phyloP scores from a whole-genome alignment of 2,113 vertebrate species.

The Crotalus tigris region DNA sequence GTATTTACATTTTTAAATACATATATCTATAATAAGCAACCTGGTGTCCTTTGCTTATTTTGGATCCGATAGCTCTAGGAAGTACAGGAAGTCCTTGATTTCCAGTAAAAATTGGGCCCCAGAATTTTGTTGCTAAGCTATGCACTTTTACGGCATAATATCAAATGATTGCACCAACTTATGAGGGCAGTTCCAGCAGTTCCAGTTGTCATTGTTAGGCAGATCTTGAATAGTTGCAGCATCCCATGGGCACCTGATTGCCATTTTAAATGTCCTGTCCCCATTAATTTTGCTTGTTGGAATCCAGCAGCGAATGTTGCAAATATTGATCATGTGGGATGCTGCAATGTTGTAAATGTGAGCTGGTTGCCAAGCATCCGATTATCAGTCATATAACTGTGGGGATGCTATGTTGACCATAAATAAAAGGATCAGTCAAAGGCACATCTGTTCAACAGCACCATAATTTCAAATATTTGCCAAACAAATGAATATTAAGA shows the following conservation, averaged over 20 bases:
- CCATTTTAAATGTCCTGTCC: background rate
- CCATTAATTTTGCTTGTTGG: background rate
- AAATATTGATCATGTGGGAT: background rate
- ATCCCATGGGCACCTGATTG: background rate
- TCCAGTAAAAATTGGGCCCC: no score
- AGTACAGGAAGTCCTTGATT: background rate
- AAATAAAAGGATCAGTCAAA: background rate
- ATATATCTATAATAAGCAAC: background rate
- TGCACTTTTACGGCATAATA: background rate
- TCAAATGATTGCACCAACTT: background rate
- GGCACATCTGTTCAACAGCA: background rate
- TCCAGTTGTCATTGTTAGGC: background rate
- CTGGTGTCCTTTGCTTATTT: background rate
- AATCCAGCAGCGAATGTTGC: background rate
- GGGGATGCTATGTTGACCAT: background rate
- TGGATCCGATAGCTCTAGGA: background rate
- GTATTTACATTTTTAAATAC: background rate
- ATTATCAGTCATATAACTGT: background rate
- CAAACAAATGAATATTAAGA: background rate
- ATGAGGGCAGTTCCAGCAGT: background rate
- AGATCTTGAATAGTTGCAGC: background rate
- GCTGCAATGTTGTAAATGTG: background rate
- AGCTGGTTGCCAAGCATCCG: background rate
- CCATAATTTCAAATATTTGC: background rate
- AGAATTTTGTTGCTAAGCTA: background rate